Conservation (phyloP, 2,888 invertebrate species). For the Diloba caeruleocephala region DNA sequence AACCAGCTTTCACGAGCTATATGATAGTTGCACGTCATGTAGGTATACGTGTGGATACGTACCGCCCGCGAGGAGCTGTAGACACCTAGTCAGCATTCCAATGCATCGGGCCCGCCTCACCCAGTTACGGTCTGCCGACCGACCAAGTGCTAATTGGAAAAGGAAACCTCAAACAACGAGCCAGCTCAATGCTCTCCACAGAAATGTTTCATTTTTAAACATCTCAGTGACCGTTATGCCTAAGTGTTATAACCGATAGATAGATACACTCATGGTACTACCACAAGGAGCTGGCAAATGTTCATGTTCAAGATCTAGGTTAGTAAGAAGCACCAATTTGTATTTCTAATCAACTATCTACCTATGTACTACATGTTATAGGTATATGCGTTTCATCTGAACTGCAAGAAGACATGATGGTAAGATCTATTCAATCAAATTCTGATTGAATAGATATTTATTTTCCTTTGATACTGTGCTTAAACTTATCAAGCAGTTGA, state of each 20-base stretch:
- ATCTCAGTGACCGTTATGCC: slow-evolving; percentile 84
- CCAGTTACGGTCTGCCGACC: slow-evolving; percentile 87
- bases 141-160: slow-evolving; percentile 88
- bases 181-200: slow-evolving; percentile 88
- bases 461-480: too few species aligned
- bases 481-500: too few species aligned
- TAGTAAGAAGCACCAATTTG: slow-evolving; percentile 39
- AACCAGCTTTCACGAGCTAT: slow-evolving; percentile 45
- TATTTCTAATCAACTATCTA: slow-evolving; percentile 16
- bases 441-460: too few species aligned
- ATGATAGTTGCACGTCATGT: slow-evolving; percentile 57
- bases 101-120: slow-evolving; percentile 77
- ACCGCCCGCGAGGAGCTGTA: slow-evolving; percentile 73
- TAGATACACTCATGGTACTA: slow-evolving; percentile 56
- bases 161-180: slow-evolving; percentile 89
- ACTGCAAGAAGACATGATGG: too few species aligned
- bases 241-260: slow-evolving; percentile 83
- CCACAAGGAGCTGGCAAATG: slow-evolving; percentile 37
- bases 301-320: slow-evolving; percentile 53
- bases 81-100: slow-evolving; percentile 78
- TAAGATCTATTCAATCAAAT: too few species aligned
- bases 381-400: background rate
- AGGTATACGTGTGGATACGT: slow-evolving; percentile 46
- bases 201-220: slow-evolving; percentile 89
- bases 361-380: too few species aligned